Conservation (phyloP, 2,888 invertebrate genomes). For the Heliconius ethilla region DNA sequence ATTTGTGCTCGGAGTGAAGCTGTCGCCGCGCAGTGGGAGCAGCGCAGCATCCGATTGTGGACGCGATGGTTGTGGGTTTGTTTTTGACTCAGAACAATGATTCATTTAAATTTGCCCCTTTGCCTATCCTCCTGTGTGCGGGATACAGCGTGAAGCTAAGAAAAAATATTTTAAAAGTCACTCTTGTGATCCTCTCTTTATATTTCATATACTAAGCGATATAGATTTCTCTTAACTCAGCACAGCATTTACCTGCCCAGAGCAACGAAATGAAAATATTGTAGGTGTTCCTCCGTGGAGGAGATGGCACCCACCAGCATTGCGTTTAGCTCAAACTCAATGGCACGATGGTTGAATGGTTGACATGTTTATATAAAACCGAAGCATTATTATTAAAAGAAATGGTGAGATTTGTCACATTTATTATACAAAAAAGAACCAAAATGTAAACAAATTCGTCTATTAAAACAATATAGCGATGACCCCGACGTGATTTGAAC, state of each 20-base stretch:
- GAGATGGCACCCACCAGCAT: not conserved
- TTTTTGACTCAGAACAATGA: not conserved
- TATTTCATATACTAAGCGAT: not conserved
- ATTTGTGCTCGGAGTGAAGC: too few relatives aligned
- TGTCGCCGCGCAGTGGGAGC: not conserved
- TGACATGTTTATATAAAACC: not conserved
- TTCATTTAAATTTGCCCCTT: too few relatives aligned
- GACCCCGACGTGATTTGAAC: conserved; percentile 98
- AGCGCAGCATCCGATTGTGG: not conserved
- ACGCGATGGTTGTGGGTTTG: not conserved
- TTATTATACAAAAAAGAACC: not conserved
- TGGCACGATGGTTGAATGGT: not conserved
- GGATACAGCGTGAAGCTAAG: not conserved
- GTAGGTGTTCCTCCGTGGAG: not conserved
- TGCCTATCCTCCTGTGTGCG: not conserved
- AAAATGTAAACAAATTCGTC: not conserved
- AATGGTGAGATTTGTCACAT: not conserved
- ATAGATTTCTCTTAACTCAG: not conserved
- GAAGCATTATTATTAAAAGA: not conserved
- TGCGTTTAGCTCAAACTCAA: not conserved
- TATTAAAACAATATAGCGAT: conserved; percentile 51
- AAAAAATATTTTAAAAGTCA: not conserved
- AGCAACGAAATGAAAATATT: not conserved
- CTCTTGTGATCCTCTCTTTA: not conserved
- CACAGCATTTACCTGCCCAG: not conserved